Percentiles rank a stretch among this genome's conserved stretches.
Conservation (phyloP, 2,113 vertebrate genomes). For the Embiotoca jacksoni region DNA sequence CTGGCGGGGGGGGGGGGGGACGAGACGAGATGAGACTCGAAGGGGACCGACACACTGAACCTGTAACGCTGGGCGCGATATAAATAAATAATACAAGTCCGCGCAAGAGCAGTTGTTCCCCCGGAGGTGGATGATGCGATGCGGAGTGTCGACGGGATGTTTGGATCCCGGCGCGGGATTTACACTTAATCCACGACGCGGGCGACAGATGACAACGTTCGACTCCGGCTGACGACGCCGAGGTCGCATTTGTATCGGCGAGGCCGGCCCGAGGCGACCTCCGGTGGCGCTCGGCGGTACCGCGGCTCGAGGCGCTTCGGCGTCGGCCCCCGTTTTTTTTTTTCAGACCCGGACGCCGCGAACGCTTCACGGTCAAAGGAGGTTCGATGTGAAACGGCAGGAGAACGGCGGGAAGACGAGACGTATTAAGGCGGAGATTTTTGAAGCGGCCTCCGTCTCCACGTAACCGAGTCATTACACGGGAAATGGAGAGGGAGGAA, state of each 20-base stretch:
- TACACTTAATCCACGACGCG: slow-evolving; percentile 19
- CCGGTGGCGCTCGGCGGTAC: too few species aligned
- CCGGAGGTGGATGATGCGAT: slow-evolving; percentile 28
- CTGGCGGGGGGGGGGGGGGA: slow-evolving; percentile 12
- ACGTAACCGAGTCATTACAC: slow-evolving; percentile 72
- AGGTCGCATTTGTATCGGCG: too few species aligned
- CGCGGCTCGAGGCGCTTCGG: too few species aligned
- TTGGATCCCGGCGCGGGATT: slow-evolving; percentile 16
- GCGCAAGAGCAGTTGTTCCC: slow-evolving; percentile 30
- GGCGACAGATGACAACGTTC: slow-evolving; percentile 4
- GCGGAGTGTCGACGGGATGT: slow-evolving; percentile 56
- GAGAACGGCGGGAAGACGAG: slow-evolving; percentile 30
- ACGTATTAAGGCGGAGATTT: too few species aligned
- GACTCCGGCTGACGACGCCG: neutral
- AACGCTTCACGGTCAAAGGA: neutral
- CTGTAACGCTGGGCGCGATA: slow-evolving; percentile 20
- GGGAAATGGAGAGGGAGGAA: slow-evolving; percentile 50
- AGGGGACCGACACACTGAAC: slow-evolving; percentile 38
- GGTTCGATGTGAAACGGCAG: slow-evolving; percentile 5
- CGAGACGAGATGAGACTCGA: slow-evolving; percentile 21
- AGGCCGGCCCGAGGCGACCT: too few species aligned
- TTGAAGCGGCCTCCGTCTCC: slow-evolving; percentile 36
- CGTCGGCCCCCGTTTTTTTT: too few species aligned
- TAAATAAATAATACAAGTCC: slow-evolving; percentile 66
- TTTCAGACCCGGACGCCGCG: too few species aligned